Conservation (phyloP, 2,888 invertebrate genomes). For the Sphinx pinastri region DNA sequence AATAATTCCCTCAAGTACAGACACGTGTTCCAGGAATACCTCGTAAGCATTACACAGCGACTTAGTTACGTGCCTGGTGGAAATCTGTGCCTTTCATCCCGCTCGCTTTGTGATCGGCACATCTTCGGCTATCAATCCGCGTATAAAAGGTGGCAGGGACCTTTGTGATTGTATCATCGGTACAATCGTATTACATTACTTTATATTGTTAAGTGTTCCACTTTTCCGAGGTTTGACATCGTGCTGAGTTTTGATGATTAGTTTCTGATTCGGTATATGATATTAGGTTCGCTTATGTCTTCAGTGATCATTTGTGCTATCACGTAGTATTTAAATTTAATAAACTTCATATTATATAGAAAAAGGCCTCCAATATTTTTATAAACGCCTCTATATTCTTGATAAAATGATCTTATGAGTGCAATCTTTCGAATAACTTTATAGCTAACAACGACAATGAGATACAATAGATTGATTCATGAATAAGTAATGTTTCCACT, state of each 20-base stretch:
- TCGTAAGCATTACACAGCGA: constrained; percentile 35
- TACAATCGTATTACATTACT: constrained; percentile 42
- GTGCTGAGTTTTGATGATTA: not conserved
- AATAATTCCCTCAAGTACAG: not conserved
- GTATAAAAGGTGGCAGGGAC: constrained; percentile 60
- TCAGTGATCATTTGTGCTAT: too few relatives aligned
- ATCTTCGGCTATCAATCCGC: constrained; percentile 65
- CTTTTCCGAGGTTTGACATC: constrained; percentile 8
- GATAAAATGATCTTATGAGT: too few relatives aligned
- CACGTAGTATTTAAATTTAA: too few relatives aligned
- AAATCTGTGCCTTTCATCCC: constrained; percentile 45
- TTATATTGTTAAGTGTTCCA: constrained; percentile 35
- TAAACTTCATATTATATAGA: too few relatives aligned
- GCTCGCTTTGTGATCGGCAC: constrained; percentile 70
- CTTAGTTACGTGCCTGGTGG: constrained; percentile 32
- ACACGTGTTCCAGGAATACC: constrained; percentile 5
- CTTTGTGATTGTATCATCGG: constrained; percentile 59
- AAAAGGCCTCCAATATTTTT: too few relatives aligned
- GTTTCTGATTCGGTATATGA: too few relatives aligned
- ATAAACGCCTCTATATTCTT: too few relatives aligned
- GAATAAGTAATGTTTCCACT: too few relatives aligned
- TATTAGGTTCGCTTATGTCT: too few relatives aligned
- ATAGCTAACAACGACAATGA: too few relatives aligned
- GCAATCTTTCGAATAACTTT: too few relatives aligned
- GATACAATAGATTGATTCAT: too few relatives aligned